These are phyloP conservation scores for Hoplostethus atlanticus DNA, from an alignment of 2,797 vertebrate genomes.

Conservation along the genomic window DNA sequence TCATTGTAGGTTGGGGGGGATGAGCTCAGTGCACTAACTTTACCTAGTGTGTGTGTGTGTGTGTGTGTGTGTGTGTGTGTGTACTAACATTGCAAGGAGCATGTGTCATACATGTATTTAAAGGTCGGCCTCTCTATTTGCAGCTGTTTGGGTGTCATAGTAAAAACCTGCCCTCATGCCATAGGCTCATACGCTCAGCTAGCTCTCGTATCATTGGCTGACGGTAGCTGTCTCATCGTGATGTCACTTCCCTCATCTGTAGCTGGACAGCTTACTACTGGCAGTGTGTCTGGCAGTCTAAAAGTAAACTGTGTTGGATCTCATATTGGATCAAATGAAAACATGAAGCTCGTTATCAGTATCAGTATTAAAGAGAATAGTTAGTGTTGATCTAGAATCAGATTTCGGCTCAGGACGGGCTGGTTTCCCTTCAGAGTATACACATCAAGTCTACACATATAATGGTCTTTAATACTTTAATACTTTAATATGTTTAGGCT, in stretches of 20 bases:
- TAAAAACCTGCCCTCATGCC: conserved; percentile 14
- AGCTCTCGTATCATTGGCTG: conserved; percentile 19
- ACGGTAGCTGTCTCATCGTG: conserved; percentile 6
- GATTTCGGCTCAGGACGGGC: too few species aligned
- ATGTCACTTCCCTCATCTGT: conserved; percentile 22
- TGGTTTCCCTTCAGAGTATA: too few species aligned
- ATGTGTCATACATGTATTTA: conserved; percentile 40
- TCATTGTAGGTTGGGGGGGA: conserved; percentile 28
- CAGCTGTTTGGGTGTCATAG: conserved; percentile 4
- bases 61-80: conserved; percentile 4
- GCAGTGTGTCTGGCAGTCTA: too few species aligned
- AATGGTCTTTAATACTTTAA: too few species aligned
- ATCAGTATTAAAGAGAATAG: too few species aligned
- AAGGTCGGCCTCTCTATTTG: conserved; percentile 42
- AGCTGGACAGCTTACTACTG: too few species aligned
- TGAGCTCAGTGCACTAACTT: conserved; percentile 58
- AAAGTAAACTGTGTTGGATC: too few species aligned
- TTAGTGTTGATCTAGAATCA: too few species aligned
- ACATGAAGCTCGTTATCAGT: too few species aligned
- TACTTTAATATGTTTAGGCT: not conserved
- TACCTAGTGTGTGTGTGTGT: conserved; percentile 11
- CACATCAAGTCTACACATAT: too few species aligned
- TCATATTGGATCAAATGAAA: too few species aligned
- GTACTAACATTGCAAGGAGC: conserved; percentile 51
- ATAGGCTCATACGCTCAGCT: conserved; percentile 26